phyloP scores from a whole-genome alignment of 1,140 invertebrate genomes.

The Drosophila persimilis region DNA sequence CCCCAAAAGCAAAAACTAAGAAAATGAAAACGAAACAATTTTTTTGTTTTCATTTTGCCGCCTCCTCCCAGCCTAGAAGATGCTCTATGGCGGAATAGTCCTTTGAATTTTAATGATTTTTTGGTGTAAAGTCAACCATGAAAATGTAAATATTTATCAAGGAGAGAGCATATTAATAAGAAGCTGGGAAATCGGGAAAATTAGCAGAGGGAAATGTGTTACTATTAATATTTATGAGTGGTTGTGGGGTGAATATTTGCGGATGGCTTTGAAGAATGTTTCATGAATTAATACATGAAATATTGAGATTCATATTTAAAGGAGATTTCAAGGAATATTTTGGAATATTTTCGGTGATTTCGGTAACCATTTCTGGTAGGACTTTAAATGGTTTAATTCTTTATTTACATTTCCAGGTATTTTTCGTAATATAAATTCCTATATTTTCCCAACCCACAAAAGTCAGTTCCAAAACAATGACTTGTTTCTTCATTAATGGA shows the following conservation, averaged over 20 bases:
- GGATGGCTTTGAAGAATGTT: too few relatives aligned
- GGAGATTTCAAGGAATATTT: background rate
- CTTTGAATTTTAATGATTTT: conserved; percentile 37
- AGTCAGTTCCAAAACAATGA: conserved; percentile 7
- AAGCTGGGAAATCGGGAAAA: conserved; percentile 24
- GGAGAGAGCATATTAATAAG: conserved; percentile 13
- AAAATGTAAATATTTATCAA: conserved; percentile 48
- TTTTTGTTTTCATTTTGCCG: conserved; percentile 10
- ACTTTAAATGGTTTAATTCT: background rate
- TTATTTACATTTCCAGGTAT: too few relatives aligned
- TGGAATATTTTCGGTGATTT: too few relatives aligned
- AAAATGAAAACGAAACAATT: conserved; percentile 48
- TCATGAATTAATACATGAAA: too few relatives aligned
- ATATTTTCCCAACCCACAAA: background rate
- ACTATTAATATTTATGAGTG: conserved; percentile 19
- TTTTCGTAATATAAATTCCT: too few relatives aligned
- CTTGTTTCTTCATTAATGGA: conserved; percentile 63
- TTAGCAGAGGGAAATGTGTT: background rate
- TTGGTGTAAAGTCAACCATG: conserved; percentile 11
- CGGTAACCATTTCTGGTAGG: too few relatives aligned
- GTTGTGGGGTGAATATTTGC: too few relatives aligned
- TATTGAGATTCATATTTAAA: background rate
- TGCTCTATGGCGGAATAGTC: conserved; percentile 17
- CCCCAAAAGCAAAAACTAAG: conserved; percentile 20
- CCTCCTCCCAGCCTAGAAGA: background rate